Evolutionary conservation across 2,113 vertebrate species (phyloP).

Genomic region (Myrmophylax atrothorax): DNA sequence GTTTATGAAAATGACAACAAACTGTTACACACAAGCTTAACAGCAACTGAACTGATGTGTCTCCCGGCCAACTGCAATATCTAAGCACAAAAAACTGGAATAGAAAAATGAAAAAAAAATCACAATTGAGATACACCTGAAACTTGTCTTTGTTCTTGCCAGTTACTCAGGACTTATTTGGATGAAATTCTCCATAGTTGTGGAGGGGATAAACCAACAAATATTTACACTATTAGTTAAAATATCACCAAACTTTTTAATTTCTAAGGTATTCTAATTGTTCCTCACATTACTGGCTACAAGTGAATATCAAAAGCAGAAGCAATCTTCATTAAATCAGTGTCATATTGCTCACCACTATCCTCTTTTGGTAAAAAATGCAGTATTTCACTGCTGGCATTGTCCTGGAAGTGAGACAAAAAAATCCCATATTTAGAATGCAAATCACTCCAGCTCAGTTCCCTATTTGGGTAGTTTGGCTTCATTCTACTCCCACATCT

Average conservation of each 20-base stretch:
- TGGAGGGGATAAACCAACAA: neutral
- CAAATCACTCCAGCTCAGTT: neutral
- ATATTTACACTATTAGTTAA: neutral
- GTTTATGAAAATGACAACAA: neutral
- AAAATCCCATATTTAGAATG: neutral
- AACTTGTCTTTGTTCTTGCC: neutral
- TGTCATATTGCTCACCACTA: neutral
- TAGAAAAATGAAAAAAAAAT: neutral
- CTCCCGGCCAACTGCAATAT: neutral
- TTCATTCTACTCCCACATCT: neutral
- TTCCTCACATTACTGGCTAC: neutral
- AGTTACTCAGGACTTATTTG: neutral
- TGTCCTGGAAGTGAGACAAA: neutral
- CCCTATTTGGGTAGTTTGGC: neutral
- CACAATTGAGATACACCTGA: neutral
- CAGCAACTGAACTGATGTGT: neutral
- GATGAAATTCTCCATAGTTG: neutral
- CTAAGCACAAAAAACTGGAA: neutral
- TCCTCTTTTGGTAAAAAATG: neutral
- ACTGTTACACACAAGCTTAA: neutral
- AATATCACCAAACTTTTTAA: neutral
- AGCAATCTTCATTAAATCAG: neutral
- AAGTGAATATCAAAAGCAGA: neutral
- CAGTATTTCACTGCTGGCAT: neutral
- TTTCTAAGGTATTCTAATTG: neutral